Percentiles rank a stretch among this genome's conserved stretches.
phyloP scores from a whole-genome alignment of 2,113 vertebrate genomes.

The Phylloscopus trochiloides region DNA sequence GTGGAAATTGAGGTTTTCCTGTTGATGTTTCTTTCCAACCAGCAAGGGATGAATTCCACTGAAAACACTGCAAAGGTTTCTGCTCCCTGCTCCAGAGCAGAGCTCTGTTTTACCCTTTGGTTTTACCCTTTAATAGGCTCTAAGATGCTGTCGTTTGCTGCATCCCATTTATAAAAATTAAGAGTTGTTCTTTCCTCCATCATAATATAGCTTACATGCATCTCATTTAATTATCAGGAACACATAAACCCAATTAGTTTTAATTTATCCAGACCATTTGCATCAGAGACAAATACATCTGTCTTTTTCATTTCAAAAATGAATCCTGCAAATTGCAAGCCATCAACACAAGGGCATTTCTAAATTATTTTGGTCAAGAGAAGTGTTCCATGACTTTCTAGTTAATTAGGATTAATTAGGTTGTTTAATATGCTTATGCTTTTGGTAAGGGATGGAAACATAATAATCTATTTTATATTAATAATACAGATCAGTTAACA shows the following conservation, averaged over 20 bases:
- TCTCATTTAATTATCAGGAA: slow-evolving; percentile 28
- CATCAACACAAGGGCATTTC: slow-evolving; percentile 46
- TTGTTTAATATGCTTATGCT: not conserved
- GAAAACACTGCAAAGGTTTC: not conserved
- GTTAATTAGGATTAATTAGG: slow-evolving; percentile 41
- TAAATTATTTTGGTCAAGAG: slow-evolving; percentile 35
- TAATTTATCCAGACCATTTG: slow-evolving; percentile 27
- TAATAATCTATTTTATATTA: not conserved
- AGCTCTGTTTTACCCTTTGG: not conserved
- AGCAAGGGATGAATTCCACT: not conserved
- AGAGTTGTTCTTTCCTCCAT: not conserved
- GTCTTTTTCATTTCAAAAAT: slow-evolving; percentile 7
- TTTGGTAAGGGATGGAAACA: not conserved
- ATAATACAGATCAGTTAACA: not conserved
- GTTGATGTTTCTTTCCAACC: not conserved
- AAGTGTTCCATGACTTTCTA: slow-evolving; percentile 38
- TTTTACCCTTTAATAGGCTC: not conserved
- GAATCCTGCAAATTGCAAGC: slow-evolving; percentile 10
- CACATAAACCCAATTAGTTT: slow-evolving; percentile 27
- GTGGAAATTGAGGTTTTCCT: not conserved
- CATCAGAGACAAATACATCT: not conserved
- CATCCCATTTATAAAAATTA: slow-evolving; percentile 37
- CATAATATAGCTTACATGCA: not conserved
- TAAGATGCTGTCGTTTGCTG: not conserved
- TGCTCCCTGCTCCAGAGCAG: not conserved